A percentile compares a stretch with the other conserved stretches of the same genome.
These are phyloP conservation scores for Heliconius nattereri DNA, from an alignment of 1,140 invertebrate genomes.

Conservation along the genomic window DNA sequence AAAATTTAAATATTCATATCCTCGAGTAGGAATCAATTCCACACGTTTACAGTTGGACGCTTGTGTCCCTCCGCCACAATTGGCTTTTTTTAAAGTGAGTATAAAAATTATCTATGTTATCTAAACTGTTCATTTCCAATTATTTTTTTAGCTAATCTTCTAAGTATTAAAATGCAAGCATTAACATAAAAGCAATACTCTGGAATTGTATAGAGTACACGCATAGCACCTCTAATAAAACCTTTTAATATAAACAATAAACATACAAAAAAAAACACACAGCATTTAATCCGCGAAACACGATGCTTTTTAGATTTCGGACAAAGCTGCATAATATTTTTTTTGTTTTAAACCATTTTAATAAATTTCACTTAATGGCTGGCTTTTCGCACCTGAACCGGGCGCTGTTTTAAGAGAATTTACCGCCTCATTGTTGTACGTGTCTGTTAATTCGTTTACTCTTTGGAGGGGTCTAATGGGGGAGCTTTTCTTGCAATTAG, in stretches of 20 bases:
- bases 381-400: slow-evolving; percentile 73
- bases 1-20: no score
- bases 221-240: background rate
- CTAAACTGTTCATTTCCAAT: no score
- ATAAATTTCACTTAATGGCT: slow-evolving; percentile 71
- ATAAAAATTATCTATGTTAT: no score
- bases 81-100: no score
- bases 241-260: background rate
- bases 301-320: slow-evolving; percentile 13
- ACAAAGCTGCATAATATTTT: slow-evolving; percentile 40
- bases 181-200: background rate
- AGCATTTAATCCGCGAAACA: slow-evolving; percentile 25
- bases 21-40: no score
- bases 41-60: no score
- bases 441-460: slow-evolving; percentile 77
- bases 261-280: slow-evolving; percentile 26
- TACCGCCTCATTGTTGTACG: slow-evolving; percentile 66
- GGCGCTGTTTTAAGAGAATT: slow-evolving; percentile 71
- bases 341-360: slow-evolving; percentile 53
- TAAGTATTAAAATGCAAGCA: background rate
- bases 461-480: slow-evolving; percentile 66
- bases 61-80: no score
- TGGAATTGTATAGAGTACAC: background rate
- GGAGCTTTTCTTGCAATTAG: slow-evolving; percentile 74
- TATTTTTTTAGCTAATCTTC: background rate